Evolutionary conservation across 2,113 vertebrate species (phyloP).

Genomic region (Poeciliopsis prolifica): DNA sequence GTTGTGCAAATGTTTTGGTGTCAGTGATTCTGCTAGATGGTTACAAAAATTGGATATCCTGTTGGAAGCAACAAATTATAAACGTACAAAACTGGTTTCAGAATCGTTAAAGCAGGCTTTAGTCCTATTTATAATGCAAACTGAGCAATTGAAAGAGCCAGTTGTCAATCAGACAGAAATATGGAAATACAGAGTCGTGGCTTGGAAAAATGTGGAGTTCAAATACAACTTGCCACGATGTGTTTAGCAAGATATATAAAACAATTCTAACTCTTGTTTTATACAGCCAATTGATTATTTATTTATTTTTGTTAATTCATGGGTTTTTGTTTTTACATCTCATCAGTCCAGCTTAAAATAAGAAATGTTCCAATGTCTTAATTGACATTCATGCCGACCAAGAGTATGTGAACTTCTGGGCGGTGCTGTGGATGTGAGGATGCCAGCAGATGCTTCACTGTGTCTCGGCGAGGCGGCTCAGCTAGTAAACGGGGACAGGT

Average conservation of each 20-base stretch:
- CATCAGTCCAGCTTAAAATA: not conserved
- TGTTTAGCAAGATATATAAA: not conserved
- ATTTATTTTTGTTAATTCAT: not conserved
- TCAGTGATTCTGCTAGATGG: not conserved
- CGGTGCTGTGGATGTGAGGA: not conserved
- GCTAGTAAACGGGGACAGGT: constrained; percentile 83
- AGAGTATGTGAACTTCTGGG: not conserved
- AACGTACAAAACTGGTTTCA: too few relatives aligned
- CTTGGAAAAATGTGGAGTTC: not conserved
- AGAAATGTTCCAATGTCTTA: not conserved
- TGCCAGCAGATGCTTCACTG: constrained; percentile 68
- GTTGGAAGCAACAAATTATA: too few relatives aligned
- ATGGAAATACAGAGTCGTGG: too few relatives aligned
- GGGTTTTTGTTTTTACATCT: not conserved
- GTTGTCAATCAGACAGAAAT: not conserved
- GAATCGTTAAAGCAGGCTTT: not conserved
- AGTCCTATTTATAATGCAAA: not conserved
- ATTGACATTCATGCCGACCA: not conserved
- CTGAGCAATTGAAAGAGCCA: not conserved
- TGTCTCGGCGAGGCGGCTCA: constrained; percentile 54
- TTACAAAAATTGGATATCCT: not conserved
- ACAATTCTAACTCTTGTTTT: not conserved
- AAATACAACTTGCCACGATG: not conserved
- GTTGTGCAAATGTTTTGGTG: too few relatives aligned
- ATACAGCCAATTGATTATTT: too few relatives aligned